A percentile compares a stretch with the other conserved stretches of the same genome.
Evolutionary conservation across 2,797 vertebrate species (phyloP).

Genomic region (Schizothorax lantsangensis): DNA sequence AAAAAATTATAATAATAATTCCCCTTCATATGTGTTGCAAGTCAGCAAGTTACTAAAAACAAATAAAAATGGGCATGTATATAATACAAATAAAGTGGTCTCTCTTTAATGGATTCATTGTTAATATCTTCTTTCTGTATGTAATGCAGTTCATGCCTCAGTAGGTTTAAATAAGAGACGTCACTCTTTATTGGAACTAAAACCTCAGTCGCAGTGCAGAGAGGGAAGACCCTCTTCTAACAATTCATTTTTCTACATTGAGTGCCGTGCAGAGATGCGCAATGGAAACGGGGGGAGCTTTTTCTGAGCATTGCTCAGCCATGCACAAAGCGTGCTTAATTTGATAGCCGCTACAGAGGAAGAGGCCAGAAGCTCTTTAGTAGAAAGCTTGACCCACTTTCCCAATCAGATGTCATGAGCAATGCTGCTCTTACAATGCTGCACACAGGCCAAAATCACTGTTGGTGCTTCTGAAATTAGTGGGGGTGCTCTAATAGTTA

Average conservation of each 20-base stretch:
- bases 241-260: constrained; percentile 59
- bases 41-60: neutral
- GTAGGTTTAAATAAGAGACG: constrained; percentile 58
- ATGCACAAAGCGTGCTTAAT: constrained; percentile 95
- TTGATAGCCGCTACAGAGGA: constrained; percentile 90
- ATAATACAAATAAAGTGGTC: neutral
- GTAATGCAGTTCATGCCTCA: constrained; percentile 54
- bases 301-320: constrained; percentile 73
- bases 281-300: constrained; percentile 43
- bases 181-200: constrained; percentile 60
- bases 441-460: constrained; percentile 11
- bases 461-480: neutral
- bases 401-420: constrained; percentile 86
- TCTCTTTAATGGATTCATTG: constrained; percentile 7
- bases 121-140: constrained; percentile 48
- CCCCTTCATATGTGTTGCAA: neutral
- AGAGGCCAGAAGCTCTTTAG: constrained; percentile 85
- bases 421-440: constrained; percentile 66
- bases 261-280: constrained; percentile 25
- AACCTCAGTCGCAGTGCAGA: constrained; percentile 34
- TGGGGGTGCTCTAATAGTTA: neutral
- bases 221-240: constrained; percentile 28
- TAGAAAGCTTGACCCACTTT: constrained; percentile 93
- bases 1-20: neutral
- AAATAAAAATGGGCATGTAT: neutral